Percentiles rank a stretch among this genome's conserved stretches.
phyloP scores from a whole-genome alignment of 2,888 invertebrate genomes.

The Agonopterix subpropinquella region DNA sequence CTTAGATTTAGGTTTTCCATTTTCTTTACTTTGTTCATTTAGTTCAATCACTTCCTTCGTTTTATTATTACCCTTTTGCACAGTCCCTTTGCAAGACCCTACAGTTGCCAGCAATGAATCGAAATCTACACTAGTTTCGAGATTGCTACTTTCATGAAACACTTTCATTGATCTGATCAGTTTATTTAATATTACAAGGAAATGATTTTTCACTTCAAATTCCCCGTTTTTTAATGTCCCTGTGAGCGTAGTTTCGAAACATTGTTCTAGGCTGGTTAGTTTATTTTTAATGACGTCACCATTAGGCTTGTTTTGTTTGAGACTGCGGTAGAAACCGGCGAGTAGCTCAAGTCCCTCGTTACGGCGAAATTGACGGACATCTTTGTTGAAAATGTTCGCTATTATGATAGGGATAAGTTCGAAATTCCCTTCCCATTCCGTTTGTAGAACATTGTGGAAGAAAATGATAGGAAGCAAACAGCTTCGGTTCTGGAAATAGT shows the following conservation, averaged over 20 bases:
- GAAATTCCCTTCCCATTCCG: slow-evolving; percentile 80
- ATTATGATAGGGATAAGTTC: slow-evolving; percentile 74
- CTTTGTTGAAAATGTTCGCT: slow-evolving; percentile 75
- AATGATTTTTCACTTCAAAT: slow-evolving; percentile 73
- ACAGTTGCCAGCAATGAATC: slow-evolving; percentile 36
- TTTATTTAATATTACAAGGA: slow-evolving; percentile 69
- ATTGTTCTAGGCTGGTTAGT: slow-evolving; percentile 58
- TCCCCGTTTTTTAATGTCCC: slow-evolving; percentile 49
- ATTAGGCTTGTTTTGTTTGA: slow-evolving; percentile 60
- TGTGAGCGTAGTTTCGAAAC: slow-evolving; percentile 56
- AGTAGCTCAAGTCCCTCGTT: slow-evolving; percentile 81
- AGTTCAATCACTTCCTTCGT: slow-evolving; percentile 16
- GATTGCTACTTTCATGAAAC: slow-evolving; percentile 54
- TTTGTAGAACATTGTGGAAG: slow-evolving; percentile 78
- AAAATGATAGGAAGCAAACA: slow-evolving; percentile 79
- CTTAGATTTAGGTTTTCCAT: slow-evolving; percentile 22
- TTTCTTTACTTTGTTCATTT: slow-evolving; percentile 21
- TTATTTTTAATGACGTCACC: slow-evolving; percentile 40
- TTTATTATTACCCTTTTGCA: slow-evolving; percentile 32
- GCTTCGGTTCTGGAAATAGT: slow-evolving; percentile 78
- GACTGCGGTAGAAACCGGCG: slow-evolving; percentile 78
- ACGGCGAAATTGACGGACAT: slow-evolving; percentile 79
- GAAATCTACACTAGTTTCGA: slow-evolving; percentile 46
- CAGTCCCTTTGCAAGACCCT: slow-evolving; percentile 36
- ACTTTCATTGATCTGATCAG: slow-evolving; percentile 69